Evolutionary conservation across 2,888 invertebrate genomes (phyloP).

Genomic region (Catocala sponsa): DNA sequence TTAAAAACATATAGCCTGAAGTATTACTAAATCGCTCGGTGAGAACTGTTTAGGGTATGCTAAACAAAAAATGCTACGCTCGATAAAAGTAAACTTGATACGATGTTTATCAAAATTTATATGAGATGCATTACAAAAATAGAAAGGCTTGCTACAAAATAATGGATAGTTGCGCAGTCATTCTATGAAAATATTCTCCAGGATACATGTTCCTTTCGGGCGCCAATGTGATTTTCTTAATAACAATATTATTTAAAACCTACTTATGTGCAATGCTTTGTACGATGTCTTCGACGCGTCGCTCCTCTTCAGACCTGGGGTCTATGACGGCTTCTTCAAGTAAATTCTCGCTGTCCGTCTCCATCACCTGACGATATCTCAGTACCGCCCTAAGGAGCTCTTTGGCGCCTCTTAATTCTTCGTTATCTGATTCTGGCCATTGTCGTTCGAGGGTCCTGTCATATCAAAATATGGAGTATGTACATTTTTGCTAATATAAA

Average conservation of each 20-base stretch:
- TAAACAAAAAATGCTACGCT: no score
- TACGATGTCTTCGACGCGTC: conserved; percentile 63
- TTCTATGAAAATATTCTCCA: no score
- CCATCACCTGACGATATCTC: conserved; percentile 69
- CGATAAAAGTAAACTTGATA: no score
- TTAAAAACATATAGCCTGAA: no score
- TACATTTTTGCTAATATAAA: not conserved
- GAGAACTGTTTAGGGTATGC: no score
- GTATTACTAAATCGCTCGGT: no score
- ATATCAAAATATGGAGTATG: not conserved
- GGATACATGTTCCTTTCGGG: no score
- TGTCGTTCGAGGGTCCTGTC: conserved; percentile 75
- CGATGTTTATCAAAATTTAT: no score
- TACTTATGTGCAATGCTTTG: conserved; percentile 68
- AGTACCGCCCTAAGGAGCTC: conserved; percentile 74
- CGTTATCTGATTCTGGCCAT: conserved; percentile 68
- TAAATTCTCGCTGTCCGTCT: conserved; percentile 64
- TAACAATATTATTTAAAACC: not conserved
- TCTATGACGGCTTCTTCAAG: conserved; percentile 71
- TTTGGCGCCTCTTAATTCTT: conserved; percentile 68
- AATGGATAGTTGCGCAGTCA: no score
- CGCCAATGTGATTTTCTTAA: not conserved
- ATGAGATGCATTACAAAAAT: no score
- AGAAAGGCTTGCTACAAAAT: no score
- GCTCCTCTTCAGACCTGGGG: conserved; percentile 63